Evolutionary conservation across 2,888 invertebrate genomes (phyloP).

Genomic region (Cecidostiba fungosa): DNA sequence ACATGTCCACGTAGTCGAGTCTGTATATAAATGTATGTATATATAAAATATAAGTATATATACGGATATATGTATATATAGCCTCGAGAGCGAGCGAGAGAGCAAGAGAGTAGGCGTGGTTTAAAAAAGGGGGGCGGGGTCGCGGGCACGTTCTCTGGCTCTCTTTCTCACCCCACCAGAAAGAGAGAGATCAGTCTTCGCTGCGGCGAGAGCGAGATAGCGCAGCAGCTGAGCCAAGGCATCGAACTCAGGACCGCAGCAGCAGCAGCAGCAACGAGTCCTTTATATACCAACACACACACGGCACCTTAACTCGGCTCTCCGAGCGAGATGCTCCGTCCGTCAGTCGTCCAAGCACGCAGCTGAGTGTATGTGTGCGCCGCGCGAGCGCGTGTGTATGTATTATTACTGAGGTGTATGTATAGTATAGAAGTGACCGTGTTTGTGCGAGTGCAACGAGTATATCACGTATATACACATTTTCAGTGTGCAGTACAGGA

Average conservation of each 20-base stretch:
- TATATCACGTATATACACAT: background rate
- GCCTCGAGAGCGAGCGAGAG: slow-evolving; percentile 35
- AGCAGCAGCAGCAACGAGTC: slow-evolving; percentile 69
- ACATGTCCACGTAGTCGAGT: background rate
- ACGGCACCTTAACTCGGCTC: too few species aligned
- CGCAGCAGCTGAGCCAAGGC: slow-evolving; percentile 68
- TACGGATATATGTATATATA: slow-evolving; percentile 20
- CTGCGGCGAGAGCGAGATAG: slow-evolving; percentile 32
- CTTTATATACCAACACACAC: slow-evolving; percentile 70
- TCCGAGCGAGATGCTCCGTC: slow-evolving; percentile 12
- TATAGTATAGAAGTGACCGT: background rate
- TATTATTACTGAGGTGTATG: background rate
- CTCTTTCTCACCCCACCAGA: slow-evolving; percentile 69
- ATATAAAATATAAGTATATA: background rate
- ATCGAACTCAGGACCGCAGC: slow-evolving; percentile 77
- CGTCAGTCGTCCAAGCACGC: slow-evolving; percentile 41
- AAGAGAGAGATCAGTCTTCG: slow-evolving; percentile 21
- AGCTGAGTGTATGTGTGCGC: background rate
- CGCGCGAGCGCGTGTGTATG: background rate
- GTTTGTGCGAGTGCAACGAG: background rate
- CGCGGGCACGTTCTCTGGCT: slow-evolving; percentile 71
- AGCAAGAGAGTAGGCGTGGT: slow-evolving; percentile 75
- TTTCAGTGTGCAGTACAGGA: background rate
- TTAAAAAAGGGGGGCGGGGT: slow-evolving; percentile 74
- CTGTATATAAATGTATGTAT: background rate